These are phyloP conservation scores for Lacanobia oleracea DNA, from an alignment of 2,888 invertebrate genomes.

Conservation along the genomic window DNA sequence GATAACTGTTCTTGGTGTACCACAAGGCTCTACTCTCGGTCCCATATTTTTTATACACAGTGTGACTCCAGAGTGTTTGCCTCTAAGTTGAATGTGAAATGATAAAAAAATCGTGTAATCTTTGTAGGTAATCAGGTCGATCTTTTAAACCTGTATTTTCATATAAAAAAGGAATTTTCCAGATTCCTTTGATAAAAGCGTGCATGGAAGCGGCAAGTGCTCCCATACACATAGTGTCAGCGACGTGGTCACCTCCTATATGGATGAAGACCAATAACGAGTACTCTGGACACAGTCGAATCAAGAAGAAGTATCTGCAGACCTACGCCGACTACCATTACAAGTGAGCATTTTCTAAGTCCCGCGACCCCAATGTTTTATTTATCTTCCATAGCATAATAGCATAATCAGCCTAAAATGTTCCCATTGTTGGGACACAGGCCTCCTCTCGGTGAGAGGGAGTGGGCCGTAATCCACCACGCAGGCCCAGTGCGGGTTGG, in stretches of 20 bases:
- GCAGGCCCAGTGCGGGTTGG: no score
- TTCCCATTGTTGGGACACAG: no score
- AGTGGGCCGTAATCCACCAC: no score
- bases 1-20: background rate
- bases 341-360: constrained; percentile 77
- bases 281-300: constrained; percentile 85
- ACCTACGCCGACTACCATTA: constrained; percentile 94
- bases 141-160: no score
- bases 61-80: no score
- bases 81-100: background rate
- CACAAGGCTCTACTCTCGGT: background rate
- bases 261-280: constrained; percentile 92
- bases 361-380: no score
- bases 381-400: no score
- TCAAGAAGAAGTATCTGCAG: constrained; percentile 91
- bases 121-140: no score
- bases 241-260: constrained; percentile 91
- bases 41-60: background rate
- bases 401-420: no score
- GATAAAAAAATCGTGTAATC: no score
- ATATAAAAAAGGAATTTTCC: background rate
- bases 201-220: constrained; percentile 77
- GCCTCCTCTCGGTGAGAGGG: no score
- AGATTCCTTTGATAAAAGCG: constrained; percentile 87
- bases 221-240: constrained; percentile 80